Percentiles rank a stretch among this genome's conserved stretches.
phyloP scores from a whole-genome alignment of 2,797 vertebrate genomes.

The Enteromius viviparus region DNA sequence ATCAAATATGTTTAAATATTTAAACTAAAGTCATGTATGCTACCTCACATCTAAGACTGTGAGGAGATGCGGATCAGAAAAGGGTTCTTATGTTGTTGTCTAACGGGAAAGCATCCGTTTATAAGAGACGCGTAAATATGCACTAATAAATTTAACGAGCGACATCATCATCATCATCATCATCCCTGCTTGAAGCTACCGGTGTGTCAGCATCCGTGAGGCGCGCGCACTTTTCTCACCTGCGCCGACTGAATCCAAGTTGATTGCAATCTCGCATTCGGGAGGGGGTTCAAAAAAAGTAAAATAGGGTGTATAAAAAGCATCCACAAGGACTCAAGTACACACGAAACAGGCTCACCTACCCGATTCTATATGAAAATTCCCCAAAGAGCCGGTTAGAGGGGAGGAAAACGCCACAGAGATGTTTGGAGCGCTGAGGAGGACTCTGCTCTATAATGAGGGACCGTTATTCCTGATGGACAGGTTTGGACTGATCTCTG shows the following conservation, averaged over 20 bases:
- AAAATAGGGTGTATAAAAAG: constrained; percentile 42
- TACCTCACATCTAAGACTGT: not conserved
- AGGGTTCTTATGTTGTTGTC: constrained; percentile 6
- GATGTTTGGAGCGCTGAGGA: constrained; percentile 79
- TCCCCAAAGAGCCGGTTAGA: constrained; percentile 80
- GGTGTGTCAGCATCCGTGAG: constrained; percentile 54
- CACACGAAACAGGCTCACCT: constrained; percentile 74
- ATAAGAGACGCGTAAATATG: constrained; percentile 3
- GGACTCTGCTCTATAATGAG: constrained; percentile 80
- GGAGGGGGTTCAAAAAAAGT: constrained; percentile 21
- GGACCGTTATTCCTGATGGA: constrained; percentile 89
- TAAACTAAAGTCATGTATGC: not conserved
- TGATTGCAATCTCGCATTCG: constrained; percentile 23
- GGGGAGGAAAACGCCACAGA: constrained; percentile 79
- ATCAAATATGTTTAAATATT: not conserved
- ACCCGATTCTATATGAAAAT: constrained; percentile 80
- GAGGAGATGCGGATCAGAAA: constrained; percentile 4
- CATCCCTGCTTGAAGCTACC: constrained; percentile 18
- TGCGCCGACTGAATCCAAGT: constrained; percentile 51
- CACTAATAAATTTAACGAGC: constrained; percentile 22
- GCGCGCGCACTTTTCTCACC: constrained; percentile 65
- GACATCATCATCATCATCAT: constrained; percentile 22
- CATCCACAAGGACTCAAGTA: constrained; percentile 49
- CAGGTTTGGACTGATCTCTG: constrained; percentile 90
- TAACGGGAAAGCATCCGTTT: constrained; percentile 23